Evolutionary conservation across 2,797 vertebrate genomes (phyloP).

Genomic region (Tragelaphus eurycerus): DNA sequence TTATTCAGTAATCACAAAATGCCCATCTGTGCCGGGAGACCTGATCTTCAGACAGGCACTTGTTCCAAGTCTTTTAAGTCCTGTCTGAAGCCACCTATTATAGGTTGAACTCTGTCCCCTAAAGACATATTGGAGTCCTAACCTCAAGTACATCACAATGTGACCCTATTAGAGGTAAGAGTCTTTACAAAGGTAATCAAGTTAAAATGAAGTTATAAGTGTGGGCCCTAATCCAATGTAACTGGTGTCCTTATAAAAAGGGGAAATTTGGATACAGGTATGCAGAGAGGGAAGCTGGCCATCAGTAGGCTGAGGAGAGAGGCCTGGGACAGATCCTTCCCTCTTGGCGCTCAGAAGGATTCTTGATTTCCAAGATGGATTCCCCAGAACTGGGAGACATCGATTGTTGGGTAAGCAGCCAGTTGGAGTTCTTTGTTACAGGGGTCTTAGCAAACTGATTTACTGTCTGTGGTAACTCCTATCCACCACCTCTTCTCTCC

Average conservation of each 20-base stretch:
- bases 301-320: neutral
- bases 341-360: neutral
- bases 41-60: neutral
- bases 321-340: neutral
- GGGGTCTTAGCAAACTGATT: neutral
- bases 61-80: neutral
- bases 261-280: neutral
- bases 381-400: neutral
- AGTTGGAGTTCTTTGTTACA: neutral
- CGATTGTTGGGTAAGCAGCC: neutral
- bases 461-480: neutral
- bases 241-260: neutral
- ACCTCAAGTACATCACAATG: neutral
- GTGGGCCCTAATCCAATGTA: neutral
- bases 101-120: neutral
- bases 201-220: neutral
- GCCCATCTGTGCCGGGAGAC: neutral
- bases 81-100: neutral
- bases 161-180: neutral
- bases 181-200: neutral
- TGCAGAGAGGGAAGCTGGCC: neutral
- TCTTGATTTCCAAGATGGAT: neutral
- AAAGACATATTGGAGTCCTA: neutral
- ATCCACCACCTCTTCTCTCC: fast-evolving
- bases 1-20: neutral